Evolutionary conservation across 1,140 invertebrate species (phyloP).

Genomic region (Rhagoletis zephyria): DNA sequence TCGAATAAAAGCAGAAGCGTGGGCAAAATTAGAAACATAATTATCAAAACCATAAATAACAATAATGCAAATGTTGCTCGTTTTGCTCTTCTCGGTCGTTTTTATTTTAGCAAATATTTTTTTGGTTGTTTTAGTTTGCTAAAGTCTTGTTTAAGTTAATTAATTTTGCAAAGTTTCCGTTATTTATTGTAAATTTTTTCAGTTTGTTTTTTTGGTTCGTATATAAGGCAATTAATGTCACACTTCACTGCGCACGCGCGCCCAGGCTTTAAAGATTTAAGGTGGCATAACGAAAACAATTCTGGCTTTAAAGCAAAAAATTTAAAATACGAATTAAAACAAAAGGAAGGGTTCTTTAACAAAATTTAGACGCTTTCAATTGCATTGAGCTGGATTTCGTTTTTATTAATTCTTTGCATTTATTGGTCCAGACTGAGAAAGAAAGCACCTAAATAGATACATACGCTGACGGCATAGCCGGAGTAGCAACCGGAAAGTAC

Average conservation of each 20-base stretch:
- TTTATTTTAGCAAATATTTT: too few relatives aligned
- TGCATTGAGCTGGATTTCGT: too few relatives aligned
- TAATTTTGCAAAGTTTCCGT: background rate
- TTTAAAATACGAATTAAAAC: background rate
- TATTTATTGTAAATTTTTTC: background rate
- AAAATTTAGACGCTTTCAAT: too few relatives aligned
- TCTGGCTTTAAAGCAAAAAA: background rate
- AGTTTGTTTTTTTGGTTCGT: background rate
- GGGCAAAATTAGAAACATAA: background rate
- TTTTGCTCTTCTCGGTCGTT: too few relatives aligned
- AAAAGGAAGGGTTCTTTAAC: too few relatives aligned
- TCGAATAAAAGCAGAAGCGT: background rate
- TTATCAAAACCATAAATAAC: slow-evolving; percentile 18
- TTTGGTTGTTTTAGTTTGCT: background rate
- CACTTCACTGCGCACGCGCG: slow-evolving; percentile 33
- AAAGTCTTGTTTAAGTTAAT: background rate
- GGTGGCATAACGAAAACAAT: background rate
- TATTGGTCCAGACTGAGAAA: too few relatives aligned
- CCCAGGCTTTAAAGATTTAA: background rate
- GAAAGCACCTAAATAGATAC: too few relatives aligned
- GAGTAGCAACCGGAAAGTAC: too few relatives aligned
- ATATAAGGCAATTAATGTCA: slow-evolving; percentile 6
- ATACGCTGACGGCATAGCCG: too few relatives aligned
- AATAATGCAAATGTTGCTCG: background rate
- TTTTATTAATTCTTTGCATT: too few relatives aligned